Base-by-base conservation (phyloP, 2,888 invertebrate genomes). In the Caenorhabditis afra region DNA sequence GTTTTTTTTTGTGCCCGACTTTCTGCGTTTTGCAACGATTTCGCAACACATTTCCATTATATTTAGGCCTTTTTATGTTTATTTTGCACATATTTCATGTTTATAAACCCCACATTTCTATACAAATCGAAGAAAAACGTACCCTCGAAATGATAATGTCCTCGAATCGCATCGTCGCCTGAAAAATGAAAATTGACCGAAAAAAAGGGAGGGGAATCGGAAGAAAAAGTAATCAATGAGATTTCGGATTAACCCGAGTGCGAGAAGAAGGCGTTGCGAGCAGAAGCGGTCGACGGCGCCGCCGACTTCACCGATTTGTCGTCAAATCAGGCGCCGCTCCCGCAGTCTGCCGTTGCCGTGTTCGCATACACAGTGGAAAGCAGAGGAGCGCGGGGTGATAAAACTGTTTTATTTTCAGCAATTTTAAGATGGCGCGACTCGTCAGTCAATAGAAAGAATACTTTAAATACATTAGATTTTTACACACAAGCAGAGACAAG, bases 131-230 rank as follows among this genome's bases (percentile, higher is more conserved):
- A 3, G 7, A 7, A 29, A 29, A 62, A 41, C 81, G 37, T 44
- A 83, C 83, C 77, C 79, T 67, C 12, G 83, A 79, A 47, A 80
- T 81, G 37, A 76, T 67, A 57, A 83, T 83, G 58, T 83, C 77
- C 65, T 83, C 83, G 59, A 79, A 81, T 50, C 81, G 81, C 84
- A 84, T 84, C 23, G 23, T 2, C 20, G 20, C n/a, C 20, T 49
- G 22, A 57, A 37, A 35, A 11, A 10, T 14, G 3, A 18, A 37
- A 16, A 37, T 29, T 49, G 10, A 14, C n/a, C n/a, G n/a, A 22
- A 52, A 29, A 7, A 16, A 29, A 41, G 23, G 22, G 22, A 22
- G 23, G 4, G 47, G 50, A 39, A 50, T n/a, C 23, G n/a, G 52
- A 50, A 22, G 5, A 29, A 35, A 11, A 67, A 45, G 49, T 66